phyloP scores from a whole-genome alignment of 2,888 invertebrate genomes.

The Tolmerus cingulatus region DNA sequence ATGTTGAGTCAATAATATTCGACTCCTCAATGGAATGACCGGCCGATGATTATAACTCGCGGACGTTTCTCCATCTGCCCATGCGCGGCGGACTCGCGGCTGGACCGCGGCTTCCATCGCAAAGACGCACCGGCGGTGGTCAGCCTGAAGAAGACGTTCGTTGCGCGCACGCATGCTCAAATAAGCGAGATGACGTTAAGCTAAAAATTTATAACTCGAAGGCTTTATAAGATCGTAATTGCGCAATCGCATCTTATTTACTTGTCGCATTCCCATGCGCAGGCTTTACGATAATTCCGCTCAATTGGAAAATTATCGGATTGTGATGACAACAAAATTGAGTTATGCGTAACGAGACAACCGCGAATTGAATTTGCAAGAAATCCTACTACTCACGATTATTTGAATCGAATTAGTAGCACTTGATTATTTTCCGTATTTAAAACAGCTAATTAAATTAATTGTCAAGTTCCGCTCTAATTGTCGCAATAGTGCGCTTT shows the following conservation, averaged over 20 bases:
- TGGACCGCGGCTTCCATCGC: not conserved
- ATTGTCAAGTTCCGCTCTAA: not conserved
- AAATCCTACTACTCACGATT: not conserved
- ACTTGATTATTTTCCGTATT: not conserved
- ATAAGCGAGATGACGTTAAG: constrained; percentile 24
- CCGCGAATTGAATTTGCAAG: constrained; percentile 16
- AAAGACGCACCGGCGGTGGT: not conserved
- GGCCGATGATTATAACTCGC: constrained; percentile 1
- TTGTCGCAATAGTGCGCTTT: not conserved
- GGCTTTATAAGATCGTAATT: constrained; percentile 39
- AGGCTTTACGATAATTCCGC: constrained; percentile 33
- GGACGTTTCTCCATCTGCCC: constrained; percentile 22
- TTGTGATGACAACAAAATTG: constrained; percentile 40
- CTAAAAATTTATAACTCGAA: constrained; percentile 28
- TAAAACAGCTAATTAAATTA: not conserved
- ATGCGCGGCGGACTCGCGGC: not conserved
- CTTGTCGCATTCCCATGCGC: constrained; percentile 39
- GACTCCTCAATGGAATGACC: constrained; percentile 24
- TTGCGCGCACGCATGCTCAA: not conserved
- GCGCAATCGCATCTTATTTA: constrained; percentile 42
- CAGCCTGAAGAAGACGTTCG: constrained; percentile 16
- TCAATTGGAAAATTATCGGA: constrained; percentile 40
- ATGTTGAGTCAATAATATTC: constrained; percentile 30
- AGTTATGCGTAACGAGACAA: constrained; percentile 34
- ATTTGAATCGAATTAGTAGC: constrained; percentile 2